A percentile compares a stretch with the other conserved stretches of the same genome.
These are phyloP conservation scores for Cyanoramphus novaezelandiae DNA, from an alignment of 2,113 vertebrate species.

Conservation along the genomic window DNA sequence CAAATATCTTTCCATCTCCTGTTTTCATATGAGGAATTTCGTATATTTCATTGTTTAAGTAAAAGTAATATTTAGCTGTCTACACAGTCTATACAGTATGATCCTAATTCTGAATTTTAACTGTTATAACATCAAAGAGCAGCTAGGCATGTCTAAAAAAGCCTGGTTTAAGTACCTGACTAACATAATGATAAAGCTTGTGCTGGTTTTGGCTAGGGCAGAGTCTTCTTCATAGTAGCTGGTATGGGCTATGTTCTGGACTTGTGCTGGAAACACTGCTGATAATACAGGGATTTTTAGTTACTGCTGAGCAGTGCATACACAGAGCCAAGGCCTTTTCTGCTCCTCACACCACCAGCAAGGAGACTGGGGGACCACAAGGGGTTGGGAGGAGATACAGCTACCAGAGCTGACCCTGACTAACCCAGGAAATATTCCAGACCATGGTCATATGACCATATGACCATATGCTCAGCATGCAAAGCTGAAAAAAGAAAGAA, in stretches of 20 bases:
- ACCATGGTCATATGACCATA: not conserved
- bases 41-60: not conserved
- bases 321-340: not conserved
- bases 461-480: not conserved
- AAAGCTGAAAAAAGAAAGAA: not conserved
- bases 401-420: not conserved
- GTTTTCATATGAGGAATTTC: fast-evolving
- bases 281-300: not conserved
- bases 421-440: not conserved
- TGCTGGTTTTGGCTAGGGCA: not conserved
- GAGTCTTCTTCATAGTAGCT: not conserved
- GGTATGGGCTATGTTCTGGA: not conserved
- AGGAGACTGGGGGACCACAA: not conserved
- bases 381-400: not conserved
- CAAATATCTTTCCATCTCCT: not conserved
- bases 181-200: not conserved
- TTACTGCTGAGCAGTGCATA: not conserved
- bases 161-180: not conserved
- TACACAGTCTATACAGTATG: not conserved
- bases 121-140: fast-evolving
- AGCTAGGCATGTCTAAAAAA: not conserved
- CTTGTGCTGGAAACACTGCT: not conserved
- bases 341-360: not conserved
- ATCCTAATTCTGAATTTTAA: not conserved
- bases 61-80: not conserved